phyloP scores from a whole-genome alignment of 2,113 vertebrate species.

The Bujurquina vittata region DNA sequence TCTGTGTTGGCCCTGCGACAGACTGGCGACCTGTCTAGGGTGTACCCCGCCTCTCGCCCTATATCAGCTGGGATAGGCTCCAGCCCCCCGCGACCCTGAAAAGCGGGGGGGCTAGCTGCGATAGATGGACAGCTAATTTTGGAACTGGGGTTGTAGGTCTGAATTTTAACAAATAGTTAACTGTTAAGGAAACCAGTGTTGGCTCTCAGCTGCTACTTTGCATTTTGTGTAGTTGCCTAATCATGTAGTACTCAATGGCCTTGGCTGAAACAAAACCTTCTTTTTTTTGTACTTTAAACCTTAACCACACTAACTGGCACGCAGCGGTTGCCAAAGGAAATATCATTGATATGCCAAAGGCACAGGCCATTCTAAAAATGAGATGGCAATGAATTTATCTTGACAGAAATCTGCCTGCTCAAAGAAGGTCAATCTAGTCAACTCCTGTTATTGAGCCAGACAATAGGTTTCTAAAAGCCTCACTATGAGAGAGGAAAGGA shows the following conservation, averaged over 20 bases:
- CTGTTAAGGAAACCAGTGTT: not conserved
- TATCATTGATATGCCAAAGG: not conserved
- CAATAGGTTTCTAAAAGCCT: constrained; percentile 4
- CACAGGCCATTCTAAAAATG: not conserved
- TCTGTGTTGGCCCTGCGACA: too few relatives aligned
- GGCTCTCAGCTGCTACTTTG: not conserved
- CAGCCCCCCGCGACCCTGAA: too few relatives aligned
- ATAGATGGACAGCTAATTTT: not conserved
- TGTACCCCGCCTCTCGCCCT: too few relatives aligned
- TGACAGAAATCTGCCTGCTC: constrained; percentile 19
- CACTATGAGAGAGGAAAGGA: not conserved
- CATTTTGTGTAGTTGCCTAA: too few relatives aligned
- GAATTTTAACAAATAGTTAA: not conserved
- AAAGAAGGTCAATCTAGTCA: not conserved
- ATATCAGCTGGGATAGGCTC: too few relatives aligned
- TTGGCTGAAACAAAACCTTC: not conserved
- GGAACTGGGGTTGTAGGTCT: not conserved
- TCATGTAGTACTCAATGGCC: not conserved
- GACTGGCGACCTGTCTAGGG: too few relatives aligned
- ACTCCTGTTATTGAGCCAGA: constrained; percentile 10
- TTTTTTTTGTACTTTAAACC: not conserved
- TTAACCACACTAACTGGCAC: not conserved
- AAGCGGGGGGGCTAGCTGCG: too few relatives aligned
- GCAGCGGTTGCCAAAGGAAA: not conserved
- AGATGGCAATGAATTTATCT: constrained; percentile 14